Evolutionary conservation across 2,888 invertebrate genomes (phyloP).

Genomic region (Rhaphigaster nebulosa): DNA sequence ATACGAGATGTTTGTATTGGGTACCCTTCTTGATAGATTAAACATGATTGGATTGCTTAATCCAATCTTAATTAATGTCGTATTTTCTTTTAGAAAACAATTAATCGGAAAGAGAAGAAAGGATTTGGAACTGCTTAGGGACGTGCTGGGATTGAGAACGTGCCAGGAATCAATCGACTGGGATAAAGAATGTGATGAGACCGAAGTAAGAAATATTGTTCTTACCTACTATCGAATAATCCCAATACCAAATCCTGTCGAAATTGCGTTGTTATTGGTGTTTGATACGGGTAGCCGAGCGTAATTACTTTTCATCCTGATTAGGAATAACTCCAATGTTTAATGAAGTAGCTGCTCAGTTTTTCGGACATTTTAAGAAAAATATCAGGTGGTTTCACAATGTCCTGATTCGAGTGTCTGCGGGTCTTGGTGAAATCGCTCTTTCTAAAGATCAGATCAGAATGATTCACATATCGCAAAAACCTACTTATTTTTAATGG

Average conservation of each 20-base stretch:
- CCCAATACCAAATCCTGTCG: neutral
- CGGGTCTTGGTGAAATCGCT: no score
- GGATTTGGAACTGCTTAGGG: neutral
- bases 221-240: neutral
- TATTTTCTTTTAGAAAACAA: neutral
- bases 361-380: neutral
- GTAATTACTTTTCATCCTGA: neutral
- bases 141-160: neutral
- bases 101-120: neutral
- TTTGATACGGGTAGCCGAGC: no score
- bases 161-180: neutral
- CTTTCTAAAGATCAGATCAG: no score
- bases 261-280: no score
- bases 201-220: neutral
- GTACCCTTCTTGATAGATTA: neutral
- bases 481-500: no score
- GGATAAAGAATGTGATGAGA: slow-evolving; percentile 5
- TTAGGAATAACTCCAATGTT: neutral
- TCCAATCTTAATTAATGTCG: neutral
- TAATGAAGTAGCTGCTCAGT: neutral
- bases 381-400: neutral
- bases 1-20: neutral
- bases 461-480: no score
- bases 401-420: neutral
- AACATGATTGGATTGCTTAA: neutral